A percentile compares a stretch with the other conserved stretches of the same genome.
Conservation (phyloP, 2,888 invertebrate species). For the Nemotelus nigrinus region DNA sequence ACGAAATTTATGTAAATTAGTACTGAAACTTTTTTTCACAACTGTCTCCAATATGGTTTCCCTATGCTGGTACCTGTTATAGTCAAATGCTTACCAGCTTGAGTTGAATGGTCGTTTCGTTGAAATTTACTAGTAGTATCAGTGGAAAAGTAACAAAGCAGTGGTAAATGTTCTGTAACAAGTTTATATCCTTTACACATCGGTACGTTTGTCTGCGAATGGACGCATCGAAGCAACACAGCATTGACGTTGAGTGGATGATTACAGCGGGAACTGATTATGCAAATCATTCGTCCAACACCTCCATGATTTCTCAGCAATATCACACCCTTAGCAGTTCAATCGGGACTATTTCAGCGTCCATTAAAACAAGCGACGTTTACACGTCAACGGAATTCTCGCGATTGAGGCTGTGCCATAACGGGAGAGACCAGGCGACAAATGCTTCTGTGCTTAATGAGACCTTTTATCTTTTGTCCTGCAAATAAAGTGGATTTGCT, state of each 20-base stretch:
- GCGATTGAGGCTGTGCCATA: slow-evolving; percentile 32
- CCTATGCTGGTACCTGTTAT: background rate
- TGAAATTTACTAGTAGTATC: slow-evolving; percentile 34
- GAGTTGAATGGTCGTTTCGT: background rate
- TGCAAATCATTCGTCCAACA: slow-evolving; percentile 27
- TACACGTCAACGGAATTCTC: slow-evolving; percentile 43
- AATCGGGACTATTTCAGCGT: slow-evolving; percentile 4
- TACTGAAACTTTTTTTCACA: no score
- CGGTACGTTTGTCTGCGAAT: slow-evolving; percentile 25
- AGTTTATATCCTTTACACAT: slow-evolving; percentile 48
- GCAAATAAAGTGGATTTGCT: slow-evolving; percentile 41
- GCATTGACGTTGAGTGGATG: background rate
- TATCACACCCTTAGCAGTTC: background rate
- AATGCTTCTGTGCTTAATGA: slow-evolving; percentile 40
- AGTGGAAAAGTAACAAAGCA: slow-evolving; percentile 36
- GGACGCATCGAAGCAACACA: background rate
- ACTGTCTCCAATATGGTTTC: no score
- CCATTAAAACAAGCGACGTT: slow-evolving; percentile 33
- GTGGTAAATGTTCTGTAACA: slow-evolving; percentile 49
- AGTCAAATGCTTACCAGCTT: slow-evolving; percentile 16
- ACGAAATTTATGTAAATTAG: no score
- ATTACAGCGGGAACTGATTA: slow-evolving; percentile 37
- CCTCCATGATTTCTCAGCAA: slow-evolving; percentile 4
- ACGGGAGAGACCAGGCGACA: slow-evolving; percentile 29
- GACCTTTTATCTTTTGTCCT: slow-evolving; percentile 44